Evolutionary conservation across 1,140 invertebrate species (phyloP).

Genomic region (Saxidomus purpurata): DNA sequence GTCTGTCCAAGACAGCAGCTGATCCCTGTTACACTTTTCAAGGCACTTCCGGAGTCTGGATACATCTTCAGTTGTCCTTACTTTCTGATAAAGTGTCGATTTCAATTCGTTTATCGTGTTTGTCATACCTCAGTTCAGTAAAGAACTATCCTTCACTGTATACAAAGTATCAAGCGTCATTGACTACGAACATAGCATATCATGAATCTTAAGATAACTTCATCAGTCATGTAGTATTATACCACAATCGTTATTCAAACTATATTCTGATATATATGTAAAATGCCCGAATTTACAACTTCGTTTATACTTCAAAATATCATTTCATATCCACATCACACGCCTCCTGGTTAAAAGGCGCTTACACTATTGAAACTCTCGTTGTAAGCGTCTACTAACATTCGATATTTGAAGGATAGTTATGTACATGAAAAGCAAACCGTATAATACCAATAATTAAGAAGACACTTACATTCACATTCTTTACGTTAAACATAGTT

Average conservation of each 20-base stretch:
- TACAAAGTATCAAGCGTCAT: constrained; percentile 11
- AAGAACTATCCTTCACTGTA: neutral
- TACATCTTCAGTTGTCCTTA: constrained; percentile 59
- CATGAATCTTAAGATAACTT: neutral
- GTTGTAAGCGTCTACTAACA: neutral
- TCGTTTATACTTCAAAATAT: neutral
- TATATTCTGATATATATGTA: neutral
- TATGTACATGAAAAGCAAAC: neutral
- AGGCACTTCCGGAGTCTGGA: constrained; percentile 44
- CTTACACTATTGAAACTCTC: neutral
- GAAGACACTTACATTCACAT: too few species aligned
- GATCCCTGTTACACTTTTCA: constrained; percentile 58
- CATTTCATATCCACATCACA: neutral
- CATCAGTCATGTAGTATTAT: neutral
- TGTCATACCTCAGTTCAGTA: neutral
- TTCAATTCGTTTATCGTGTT: constrained; percentile 21
- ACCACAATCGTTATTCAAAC: too few species aligned
- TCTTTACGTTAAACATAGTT: too few species aligned
- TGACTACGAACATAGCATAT: too few species aligned
- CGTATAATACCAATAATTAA: too few species aligned
- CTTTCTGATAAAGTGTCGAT: constrained; percentile 26
- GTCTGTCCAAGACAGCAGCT: constrained; percentile 72
- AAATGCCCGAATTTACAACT: neutral
- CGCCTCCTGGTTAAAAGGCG: neutral
- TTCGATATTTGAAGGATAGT: neutral